Percentiles rank a stretch among this genome's conserved stretches.
These are phyloP conservation scores for Neopelma chrysocephalum DNA, from an alignment of 2,797 vertebrate genomes.

Conservation along the genomic window DNA sequence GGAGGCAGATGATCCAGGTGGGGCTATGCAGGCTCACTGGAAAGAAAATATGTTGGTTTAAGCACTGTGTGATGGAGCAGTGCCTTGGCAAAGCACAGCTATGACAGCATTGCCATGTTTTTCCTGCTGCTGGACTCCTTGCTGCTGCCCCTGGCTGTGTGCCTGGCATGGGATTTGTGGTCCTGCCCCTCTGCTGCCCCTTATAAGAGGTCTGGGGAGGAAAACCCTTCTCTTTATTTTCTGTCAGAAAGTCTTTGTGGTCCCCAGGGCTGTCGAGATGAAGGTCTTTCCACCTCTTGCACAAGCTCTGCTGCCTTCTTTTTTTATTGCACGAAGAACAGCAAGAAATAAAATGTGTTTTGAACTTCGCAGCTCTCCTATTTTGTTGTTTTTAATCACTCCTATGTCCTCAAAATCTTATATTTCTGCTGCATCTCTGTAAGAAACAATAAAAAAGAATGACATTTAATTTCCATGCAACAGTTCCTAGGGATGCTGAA, in stretches of 20 bases:
- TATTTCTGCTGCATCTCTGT: neutral
- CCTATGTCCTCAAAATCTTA: neutral
- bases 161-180: neutral
- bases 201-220: neutral
- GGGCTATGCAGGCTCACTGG: neutral
- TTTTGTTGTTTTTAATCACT: neutral
- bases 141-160: neutral
- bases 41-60: accelerated
- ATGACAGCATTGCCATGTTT: neutral
- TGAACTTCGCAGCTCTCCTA: neutral
- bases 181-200: neutral
- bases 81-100: neutral
- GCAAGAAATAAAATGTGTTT: neutral
- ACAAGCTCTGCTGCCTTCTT: neutral
- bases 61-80: neutral
- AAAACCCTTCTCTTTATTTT: neutral
- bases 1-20: neutral
- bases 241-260: too few species aligned
- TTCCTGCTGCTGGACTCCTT: neutral
- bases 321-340: neutral
- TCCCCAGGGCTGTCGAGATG: neutral
- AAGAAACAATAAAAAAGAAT: neutral
- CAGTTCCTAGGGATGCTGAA: neutral
- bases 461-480: conserved; percentile 6
- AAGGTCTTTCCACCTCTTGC: neutral